phyloP scores from a whole-genome alignment of 2,888 invertebrate genomes.

The Mythimna vitellina region DNA sequence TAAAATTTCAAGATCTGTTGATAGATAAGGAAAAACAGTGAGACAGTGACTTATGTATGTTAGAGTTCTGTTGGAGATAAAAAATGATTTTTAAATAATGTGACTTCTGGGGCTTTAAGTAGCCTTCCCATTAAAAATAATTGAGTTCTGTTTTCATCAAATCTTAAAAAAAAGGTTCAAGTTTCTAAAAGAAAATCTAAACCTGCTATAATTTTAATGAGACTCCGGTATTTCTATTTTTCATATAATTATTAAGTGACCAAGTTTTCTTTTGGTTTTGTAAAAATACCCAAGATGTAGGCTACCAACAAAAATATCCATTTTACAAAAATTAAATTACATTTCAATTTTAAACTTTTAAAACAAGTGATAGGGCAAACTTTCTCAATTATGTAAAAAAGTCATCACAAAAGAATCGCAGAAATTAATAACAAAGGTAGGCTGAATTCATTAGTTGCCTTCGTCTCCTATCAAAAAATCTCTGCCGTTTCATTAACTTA shows the following conservation, averaged over 20 bases:
- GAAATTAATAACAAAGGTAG: conserved; percentile 74
- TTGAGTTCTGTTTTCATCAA: no score
- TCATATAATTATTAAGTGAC: background rate
- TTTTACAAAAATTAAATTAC: conserved; percentile 33
- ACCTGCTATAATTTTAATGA: background rate
- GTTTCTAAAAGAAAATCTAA: no score
- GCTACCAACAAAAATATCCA: background rate
- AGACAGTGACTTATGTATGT: conserved; percentile 49
- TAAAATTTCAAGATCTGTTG: conserved; percentile 81
- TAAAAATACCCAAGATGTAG: background rate
- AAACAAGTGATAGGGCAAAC: conserved; percentile 46
- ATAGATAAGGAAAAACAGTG: conserved; percentile 67
- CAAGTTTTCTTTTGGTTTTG: background rate
- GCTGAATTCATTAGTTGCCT: conserved; percentile 77
- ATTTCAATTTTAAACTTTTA: conserved; percentile 35
- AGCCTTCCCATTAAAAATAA: no score
- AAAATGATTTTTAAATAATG: background rate
- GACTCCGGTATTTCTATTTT: background rate
- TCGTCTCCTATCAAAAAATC: conserved; percentile 84
- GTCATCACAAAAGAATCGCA: conserved; percentile 58
- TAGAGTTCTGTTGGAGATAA: conserved; percentile 2
- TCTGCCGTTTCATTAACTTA: conserved; percentile 85
- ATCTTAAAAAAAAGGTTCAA: no score
- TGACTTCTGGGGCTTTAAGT: no score
- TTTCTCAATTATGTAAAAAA: conserved; percentile 65